phyloP scores from a whole-genome alignment of 2,113 vertebrate species.

The Chloroceryle aenea region DNA sequence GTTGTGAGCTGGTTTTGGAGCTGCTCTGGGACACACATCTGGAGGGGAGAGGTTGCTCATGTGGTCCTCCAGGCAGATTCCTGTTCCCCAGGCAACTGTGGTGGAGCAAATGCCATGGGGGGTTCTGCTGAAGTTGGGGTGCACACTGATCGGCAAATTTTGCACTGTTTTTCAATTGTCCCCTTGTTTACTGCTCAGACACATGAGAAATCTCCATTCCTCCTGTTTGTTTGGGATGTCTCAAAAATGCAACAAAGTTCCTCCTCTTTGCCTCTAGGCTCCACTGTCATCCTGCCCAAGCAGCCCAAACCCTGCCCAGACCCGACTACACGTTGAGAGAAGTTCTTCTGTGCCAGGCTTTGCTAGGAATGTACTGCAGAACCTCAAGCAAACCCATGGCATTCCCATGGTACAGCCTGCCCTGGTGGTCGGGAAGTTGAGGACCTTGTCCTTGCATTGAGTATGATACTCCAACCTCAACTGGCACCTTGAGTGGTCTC shows the following conservation, averaged over 20 bases:
- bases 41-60: background rate
- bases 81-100: background rate
- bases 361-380: rapidly evolving
- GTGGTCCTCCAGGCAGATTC: background rate
- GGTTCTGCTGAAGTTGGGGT: rapidly evolving
- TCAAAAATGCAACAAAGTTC: background rate
- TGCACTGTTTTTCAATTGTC: background rate
- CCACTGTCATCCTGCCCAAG: background rate
- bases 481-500: background rate
- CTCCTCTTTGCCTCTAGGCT: background rate
- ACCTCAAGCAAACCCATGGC: background rate
- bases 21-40: background rate
- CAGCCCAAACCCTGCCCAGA: background rate
- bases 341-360: background rate
- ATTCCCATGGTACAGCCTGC: background rate
- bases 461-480: rapidly evolving
- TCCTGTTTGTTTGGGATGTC: background rate
- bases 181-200: background rate
- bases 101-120: rapidly evolving
- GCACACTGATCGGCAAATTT: no score
- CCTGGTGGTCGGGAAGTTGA: background rate
- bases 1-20: background rate
- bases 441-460: background rate
- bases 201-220: background rate
- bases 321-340: background rate